phyloP scores from a whole-genome alignment of 1,140 invertebrate genomes.

The Hylaeus anthracinus region DNA sequence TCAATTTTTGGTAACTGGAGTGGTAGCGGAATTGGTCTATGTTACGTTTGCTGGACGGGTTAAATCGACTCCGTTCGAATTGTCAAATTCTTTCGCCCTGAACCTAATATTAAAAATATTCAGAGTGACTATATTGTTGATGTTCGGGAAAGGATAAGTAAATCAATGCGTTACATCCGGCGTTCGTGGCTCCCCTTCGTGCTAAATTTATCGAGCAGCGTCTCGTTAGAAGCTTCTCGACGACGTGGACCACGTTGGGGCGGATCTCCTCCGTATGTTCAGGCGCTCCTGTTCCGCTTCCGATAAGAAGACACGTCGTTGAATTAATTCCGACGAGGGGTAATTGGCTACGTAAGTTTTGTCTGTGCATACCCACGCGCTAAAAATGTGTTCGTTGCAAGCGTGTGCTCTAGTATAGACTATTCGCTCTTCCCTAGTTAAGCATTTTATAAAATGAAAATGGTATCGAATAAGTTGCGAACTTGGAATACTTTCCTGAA shows the following conservation, averaged over 20 bases:
- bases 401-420: no score
- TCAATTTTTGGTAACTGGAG: no score
- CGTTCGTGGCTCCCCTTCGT: not conserved
- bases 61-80: no score
- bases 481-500: no score
- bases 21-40: no score
- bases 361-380: not conserved
- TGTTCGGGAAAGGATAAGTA: constrained; percentile 16
- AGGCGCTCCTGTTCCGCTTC: constrained; percentile 34
- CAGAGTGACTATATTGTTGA: no score
- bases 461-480: no score
- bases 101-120: not conserved
- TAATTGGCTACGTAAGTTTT: not conserved
- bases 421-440: not conserved
- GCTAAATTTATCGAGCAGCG: constrained; percentile 48
- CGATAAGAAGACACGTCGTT: constrained; percentile 50
- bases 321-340: constrained; percentile 50
- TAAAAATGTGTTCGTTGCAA: not conserved
- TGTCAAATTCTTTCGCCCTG: no score
- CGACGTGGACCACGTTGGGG: constrained; percentile 54
- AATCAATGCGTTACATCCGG: constrained; percentile 20
- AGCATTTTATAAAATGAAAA: no score
- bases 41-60: no score
- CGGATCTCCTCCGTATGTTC: constrained; percentile 40
- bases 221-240: constrained; percentile 32